These are phyloP conservation scores for Drosophila limbata DNA, from an alignment of 2,888 invertebrate species.

Conservation along the genomic window DNA sequence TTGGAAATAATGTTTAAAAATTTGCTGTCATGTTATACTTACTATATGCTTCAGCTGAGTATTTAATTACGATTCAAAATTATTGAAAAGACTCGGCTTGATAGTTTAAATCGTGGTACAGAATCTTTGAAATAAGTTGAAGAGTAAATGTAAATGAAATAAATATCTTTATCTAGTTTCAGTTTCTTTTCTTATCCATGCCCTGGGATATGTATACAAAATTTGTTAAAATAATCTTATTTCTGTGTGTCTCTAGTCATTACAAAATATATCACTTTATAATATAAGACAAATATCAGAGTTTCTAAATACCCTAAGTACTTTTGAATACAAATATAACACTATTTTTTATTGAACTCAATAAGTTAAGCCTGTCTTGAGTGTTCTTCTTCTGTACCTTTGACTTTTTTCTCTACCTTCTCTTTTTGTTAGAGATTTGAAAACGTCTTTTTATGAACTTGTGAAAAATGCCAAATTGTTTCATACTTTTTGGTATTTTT, in stretches of 20 bases:
- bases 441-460: constrained; percentile 29
- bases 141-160: constrained; percentile 6
- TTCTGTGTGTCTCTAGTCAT: no score
- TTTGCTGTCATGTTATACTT: no score
- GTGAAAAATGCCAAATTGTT: constrained; percentile 30
- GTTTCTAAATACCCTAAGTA: no score
- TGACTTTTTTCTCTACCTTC: constrained; percentile 1
- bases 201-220: no score
- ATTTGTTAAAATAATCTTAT: no score
- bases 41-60: no score
- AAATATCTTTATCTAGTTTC: background rate
- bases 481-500: constrained; percentile 3
- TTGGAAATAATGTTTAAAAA: no score
- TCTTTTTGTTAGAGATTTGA: constrained; percentile 25
- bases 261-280: no score
- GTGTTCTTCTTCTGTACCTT: constrained; percentile 22
- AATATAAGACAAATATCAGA: no score
- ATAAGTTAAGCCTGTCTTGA: constrained; percentile 34
- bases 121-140: constrained; percentile 8
- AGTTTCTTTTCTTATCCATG: constrained; percentile 6
- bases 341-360: constrained; percentile 47
- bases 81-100: no score
- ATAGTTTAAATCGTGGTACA: no score
- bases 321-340: constrained; percentile 30
- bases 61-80: no score